phyloP scores from a whole-genome alignment of 2,113 vertebrate species.

The Lipotes vexillifer region DNA sequence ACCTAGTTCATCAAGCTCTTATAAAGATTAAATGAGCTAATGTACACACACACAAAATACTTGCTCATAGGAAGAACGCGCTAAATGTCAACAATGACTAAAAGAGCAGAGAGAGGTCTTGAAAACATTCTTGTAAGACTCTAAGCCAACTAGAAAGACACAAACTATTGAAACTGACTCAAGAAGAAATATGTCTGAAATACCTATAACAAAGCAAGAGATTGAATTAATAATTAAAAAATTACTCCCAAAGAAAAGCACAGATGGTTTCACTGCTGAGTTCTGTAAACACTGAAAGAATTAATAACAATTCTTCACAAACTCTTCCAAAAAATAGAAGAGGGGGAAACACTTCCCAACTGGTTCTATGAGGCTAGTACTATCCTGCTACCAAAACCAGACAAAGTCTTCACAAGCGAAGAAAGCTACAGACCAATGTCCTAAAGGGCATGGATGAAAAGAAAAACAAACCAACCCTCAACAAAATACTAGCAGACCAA shows the following conservation, averaged over 20 bases:
- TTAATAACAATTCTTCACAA: neutral
- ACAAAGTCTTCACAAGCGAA: neutral
- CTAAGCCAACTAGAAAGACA: neutral
- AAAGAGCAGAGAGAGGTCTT: neutral
- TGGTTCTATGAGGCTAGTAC: neutral
- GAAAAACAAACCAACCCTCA: neutral
- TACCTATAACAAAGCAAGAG: neutral
- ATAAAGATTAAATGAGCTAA: neutral
- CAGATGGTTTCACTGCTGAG: neutral
- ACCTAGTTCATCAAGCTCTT: neutral
- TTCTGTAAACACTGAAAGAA: neutral
- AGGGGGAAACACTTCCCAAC: neutral
- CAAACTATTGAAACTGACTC: neutral
- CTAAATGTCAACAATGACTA: neutral
- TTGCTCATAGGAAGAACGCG: neutral
- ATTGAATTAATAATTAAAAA: neutral
- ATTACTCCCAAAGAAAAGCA: neutral
- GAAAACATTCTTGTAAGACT: too few species aligned
- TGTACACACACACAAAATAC: neutral
- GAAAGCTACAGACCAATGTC: neutral
- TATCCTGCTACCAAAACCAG: neutral
- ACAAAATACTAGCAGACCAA: neutral
- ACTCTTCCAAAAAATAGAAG: neutral
- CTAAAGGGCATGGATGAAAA: neutral
- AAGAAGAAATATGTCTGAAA: neutral